Base-by-base conservation (phyloP, 1,140 invertebrate genomes). In the Coptotermes formosanus region DNA sequence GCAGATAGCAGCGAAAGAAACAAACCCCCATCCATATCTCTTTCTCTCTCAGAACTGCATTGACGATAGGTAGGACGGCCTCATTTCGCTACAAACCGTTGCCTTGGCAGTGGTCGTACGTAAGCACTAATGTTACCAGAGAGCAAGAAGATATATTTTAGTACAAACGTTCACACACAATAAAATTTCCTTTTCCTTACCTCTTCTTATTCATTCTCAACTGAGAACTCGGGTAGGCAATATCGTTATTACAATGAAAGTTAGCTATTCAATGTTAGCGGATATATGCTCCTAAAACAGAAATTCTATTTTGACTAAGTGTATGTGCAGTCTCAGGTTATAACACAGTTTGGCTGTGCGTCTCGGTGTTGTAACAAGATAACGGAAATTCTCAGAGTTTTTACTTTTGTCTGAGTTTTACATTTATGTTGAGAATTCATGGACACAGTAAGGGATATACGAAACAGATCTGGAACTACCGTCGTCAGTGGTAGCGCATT, bases 151-250 rank as follows among this genome's bases (percentile, higher is more conserved):
- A 30, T 75, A 75, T 30, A 75, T 75, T 75, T 75, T 75, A 25
- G 25, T 75, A 75, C 64, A 75, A 30, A 30, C 8, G 25, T 75
- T 75, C 64, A 75, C 64, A 75, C 64, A 75, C 64, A 75, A 75
- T 75, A 75, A 75, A 75, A n/a, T 75, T 75, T 75, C 25, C 64
- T n/a, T 75, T 75, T 30, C 64, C 64, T 75, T 75, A 30, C n/a
- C 64, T 75, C 64, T 75, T 30, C 64, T 30, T 75, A 75, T 30
- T 75, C 14, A 9, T 75, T 75, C 64, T 25, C 64, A 55, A 55
- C 52, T 4, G 14, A 55, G 16, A 21, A 75, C 64, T 75, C 19
- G 25, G n/a, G 64, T 25, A 25, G 7, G 64, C 4, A 75, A 75
- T 75, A 75, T 30, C n/a, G 9, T 75, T 75, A 16, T 75, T 75